These are phyloP conservation scores for Cartodere bifasciata DNA, from an alignment of 2,888 invertebrate species.

Conservation along the genomic window DNA sequence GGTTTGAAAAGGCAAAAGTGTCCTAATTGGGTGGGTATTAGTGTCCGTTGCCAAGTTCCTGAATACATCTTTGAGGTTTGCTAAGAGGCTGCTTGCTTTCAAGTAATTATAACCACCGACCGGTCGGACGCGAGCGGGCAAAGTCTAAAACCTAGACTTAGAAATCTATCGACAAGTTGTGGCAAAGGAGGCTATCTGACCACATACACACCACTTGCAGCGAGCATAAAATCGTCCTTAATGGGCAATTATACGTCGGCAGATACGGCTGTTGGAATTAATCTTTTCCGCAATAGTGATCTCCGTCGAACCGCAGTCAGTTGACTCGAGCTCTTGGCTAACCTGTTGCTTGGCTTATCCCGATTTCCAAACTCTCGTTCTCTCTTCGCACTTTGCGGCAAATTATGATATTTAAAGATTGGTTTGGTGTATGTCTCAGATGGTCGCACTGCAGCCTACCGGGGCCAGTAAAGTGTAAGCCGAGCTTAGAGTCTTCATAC, in stretches of 20 bases:
- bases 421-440: too few relatives aligned
- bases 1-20: too few relatives aligned
- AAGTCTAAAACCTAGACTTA: constrained; percentile 29
- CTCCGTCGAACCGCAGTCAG: too few relatives aligned
- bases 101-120: constrained; percentile 32
- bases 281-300: constrained; percentile 26
- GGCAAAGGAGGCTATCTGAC: constrained; percentile 28
- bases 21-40: too few relatives aligned
- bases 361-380: too few relatives aligned
- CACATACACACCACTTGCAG: constrained; percentile 28
- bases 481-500: constrained; percentile 38
- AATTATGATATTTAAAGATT: too few relatives aligned
- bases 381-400: too few relatives aligned
- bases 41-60: constrained; percentile 26
- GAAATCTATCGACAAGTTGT: constrained; percentile 31
- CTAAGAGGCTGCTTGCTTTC: constrained; percentile 32
- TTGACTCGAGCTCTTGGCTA: too few relatives aligned
- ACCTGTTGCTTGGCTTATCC: too few relatives aligned
- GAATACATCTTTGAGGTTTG: constrained; percentile 30
- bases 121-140: too few relatives aligned
- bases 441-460: too few relatives aligned
- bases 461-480: constrained; percentile 37
- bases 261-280: constrained; percentile 20
- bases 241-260: constrained; percentile 28
- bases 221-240: constrained; percentile 27